phyloP scores from a whole-genome alignment of 2,797 vertebrate species.

The Psittacula echo region DNA sequence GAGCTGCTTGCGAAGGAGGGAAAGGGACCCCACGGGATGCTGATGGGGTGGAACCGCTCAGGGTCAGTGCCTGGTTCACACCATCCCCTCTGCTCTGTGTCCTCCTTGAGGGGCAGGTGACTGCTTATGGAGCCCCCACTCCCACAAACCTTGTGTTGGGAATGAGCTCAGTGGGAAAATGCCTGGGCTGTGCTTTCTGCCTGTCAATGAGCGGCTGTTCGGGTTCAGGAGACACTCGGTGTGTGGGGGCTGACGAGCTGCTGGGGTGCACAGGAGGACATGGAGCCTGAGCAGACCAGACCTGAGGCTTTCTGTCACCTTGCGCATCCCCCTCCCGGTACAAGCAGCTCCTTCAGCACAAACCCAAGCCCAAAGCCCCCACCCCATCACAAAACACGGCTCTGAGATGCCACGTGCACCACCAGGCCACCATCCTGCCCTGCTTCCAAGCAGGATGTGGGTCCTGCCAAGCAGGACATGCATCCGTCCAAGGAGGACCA shows the following conservation, averaged over 20 bases:
- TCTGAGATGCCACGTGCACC: background rate
- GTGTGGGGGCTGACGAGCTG: background rate
- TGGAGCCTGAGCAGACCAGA: fast-evolving
- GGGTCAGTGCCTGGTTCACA: fast-evolving
- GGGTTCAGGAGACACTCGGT: background rate
- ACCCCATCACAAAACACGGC: fast-evolving
- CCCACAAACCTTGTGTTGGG: background rate
- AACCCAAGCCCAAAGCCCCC: background rate
- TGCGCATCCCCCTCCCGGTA: fast-evolving
- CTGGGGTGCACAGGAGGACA: background rate
- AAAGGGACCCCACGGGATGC: fast-evolving
- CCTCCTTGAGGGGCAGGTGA: no score
- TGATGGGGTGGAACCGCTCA: background rate
- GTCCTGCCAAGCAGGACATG: no score
- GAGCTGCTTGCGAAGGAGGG: background rate
- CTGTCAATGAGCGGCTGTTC: fast-evolving
- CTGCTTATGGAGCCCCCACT: fast-evolving
- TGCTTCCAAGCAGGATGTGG: fast-evolving
- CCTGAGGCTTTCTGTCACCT: background rate
- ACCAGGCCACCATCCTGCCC: background rate
- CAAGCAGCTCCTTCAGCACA: background rate
- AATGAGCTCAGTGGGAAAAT: background rate
- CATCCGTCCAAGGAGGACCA: background rate
- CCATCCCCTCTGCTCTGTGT: fast-evolving
- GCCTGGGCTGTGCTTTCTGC: background rate